Evolutionary conservation across 2,888 invertebrate species (phyloP), one percentile per base, ranked within the genome.

Genomic region (Xanthorhoe designata): DNA sequence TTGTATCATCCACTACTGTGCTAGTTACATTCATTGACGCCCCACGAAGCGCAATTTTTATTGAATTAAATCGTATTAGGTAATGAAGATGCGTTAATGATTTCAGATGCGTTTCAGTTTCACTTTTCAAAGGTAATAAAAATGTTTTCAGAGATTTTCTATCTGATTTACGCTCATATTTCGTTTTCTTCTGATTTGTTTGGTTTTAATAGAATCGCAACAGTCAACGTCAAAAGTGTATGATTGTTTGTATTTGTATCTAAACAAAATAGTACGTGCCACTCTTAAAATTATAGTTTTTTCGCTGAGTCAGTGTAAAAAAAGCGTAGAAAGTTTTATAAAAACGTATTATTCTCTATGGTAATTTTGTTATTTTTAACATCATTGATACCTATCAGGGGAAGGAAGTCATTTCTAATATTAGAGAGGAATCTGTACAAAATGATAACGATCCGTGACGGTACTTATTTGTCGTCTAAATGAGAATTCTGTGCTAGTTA

Each of bases 391-490:
- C 24, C 24, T 24, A 24, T 5, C 24, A 2, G 24, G 24, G 2
- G 2, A n/a, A n/a, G n/a, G n/a, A n/a, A n/a, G n/a, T n/a, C 24
- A 24, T 24, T 24, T 24, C 2, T 24, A 24, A 24, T 24, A 24
- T 24, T 24, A 24, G 24, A 3, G n/a, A 24, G 24, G 24, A 24
- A n/a, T 13, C 13, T 42, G 17, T 18, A 55, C 42, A n/a, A 42
- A 13, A 24, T 56, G 24, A 17, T 35, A 58, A 50, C 49, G 18
- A 58, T 13, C 35, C 50, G 50, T 50, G 35, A 29, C 51, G 42
- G 32, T 47, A 52, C 54, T 56, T 51, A 65, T 50, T 60, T 38
- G 57, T 63, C 54, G 8, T 32, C 32, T 32, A 57, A 68, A 58
- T 61, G 64, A 15, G 24, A 24, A 32, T 49, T 58, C 61, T 57